phyloP scores from a whole-genome alignment of 2,888 invertebrate species.

The Hirudinaria manillensis region DNA sequence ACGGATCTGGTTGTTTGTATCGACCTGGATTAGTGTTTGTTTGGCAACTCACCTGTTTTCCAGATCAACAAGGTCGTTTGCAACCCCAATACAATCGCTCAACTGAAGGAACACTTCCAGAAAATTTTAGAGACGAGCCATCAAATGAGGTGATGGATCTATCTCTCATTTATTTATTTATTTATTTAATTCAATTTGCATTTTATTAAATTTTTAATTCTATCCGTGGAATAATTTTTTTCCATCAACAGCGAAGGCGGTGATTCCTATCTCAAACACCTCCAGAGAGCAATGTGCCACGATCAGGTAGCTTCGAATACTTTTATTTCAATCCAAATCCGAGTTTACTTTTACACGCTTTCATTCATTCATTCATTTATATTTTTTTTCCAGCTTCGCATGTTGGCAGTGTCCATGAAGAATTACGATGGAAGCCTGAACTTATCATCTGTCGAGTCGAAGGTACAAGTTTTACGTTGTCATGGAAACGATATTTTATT shows the following conservation, averaged over 20 bases:
- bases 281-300: not conserved
- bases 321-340: not conserved
- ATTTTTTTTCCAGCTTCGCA: too few species aligned
- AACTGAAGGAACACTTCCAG: not conserved
- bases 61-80: slow-evolving; percentile 7
- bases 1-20: not conserved
- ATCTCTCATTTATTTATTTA: not conserved
- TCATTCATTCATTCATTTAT: not conserved
- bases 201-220: not conserved
- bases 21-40: too few species aligned
- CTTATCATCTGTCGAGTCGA: too few species aligned
- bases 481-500: too few species aligned
- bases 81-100: not conserved
- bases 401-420: too few species aligned
- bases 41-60: too few species aligned
- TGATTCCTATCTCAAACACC: not conserved
- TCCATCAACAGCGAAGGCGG: not conserved
- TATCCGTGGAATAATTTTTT: not conserved
- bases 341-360: too few species aligned
- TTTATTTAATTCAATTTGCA: not conserved
- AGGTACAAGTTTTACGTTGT: too few species aligned
- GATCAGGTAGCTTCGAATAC: not conserved
- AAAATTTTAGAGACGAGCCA: not conserved
- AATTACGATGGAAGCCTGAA: too few species aligned
- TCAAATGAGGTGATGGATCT: too few species aligned